A percentile compares a stretch with the other conserved stretches of the same genome.
phyloP scores from a whole-genome alignment of 1,140 invertebrate species.

The Zaprionus inermis region DNA sequence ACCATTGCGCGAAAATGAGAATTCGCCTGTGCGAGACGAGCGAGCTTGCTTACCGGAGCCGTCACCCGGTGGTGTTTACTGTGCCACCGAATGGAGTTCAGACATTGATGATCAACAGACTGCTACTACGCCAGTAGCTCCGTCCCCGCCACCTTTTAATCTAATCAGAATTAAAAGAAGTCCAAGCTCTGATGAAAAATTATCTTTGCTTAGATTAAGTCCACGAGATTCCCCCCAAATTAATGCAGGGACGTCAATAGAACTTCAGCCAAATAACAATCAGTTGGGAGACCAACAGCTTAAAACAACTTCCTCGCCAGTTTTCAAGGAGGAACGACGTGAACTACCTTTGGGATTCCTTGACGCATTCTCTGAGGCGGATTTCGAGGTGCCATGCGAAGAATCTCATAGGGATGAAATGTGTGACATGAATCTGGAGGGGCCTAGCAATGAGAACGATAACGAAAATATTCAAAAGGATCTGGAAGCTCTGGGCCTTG shows the following conservation, averaged over 20 bases:
- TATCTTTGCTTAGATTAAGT: neutral
- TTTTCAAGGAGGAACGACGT: neutral
- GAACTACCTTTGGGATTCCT: constrained; percentile 25
- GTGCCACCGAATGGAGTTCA: constrained; percentile 42
- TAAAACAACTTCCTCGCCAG: neutral
- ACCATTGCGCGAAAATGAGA: constrained; percentile 20
- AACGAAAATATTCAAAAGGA: neutral
- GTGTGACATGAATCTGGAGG: constrained; percentile 23
- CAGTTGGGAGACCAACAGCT: neutral
- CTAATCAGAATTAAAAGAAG: neutral
- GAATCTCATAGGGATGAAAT: neutral
- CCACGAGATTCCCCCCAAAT: neutral
- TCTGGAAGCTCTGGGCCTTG: neutral
- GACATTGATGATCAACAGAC: constrained; percentile 24
- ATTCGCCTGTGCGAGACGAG: constrained; percentile 42
- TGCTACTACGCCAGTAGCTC: neutral
- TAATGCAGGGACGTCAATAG: neutral
- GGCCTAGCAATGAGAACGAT: neutral
- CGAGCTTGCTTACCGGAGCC: neutral
- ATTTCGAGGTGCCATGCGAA: neutral
- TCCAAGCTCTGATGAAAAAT: neutral
- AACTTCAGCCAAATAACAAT: neutral
- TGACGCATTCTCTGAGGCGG: constrained; percentile 1
- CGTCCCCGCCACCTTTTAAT: neutral
- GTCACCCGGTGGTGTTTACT: neutral